Percentiles rank a stretch among this genome's conserved stretches.
These are phyloP conservation scores for Carterocephalus palaemon DNA, from an alignment of 2,888 invertebrate species.

Conservation along the genomic window DNA sequence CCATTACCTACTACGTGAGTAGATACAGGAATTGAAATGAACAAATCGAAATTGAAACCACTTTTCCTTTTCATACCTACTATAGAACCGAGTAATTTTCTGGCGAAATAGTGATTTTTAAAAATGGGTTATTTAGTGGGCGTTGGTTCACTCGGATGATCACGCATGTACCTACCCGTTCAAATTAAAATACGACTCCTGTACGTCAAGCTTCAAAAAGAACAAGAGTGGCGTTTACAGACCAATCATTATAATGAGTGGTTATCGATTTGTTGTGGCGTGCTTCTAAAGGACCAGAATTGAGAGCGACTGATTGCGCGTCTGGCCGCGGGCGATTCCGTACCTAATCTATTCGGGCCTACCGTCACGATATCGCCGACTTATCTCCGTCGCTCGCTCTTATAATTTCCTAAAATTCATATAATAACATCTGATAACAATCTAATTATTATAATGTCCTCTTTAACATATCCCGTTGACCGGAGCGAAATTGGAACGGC, in stretches of 20 bases:
- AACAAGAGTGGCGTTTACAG: constrained; percentile 67
- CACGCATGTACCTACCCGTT: constrained; percentile 30
- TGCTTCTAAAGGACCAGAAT: constrained; percentile 70
- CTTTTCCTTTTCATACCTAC: constrained; percentile 7
- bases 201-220: constrained; percentile 65
- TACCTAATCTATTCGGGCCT: constrained; percentile 60
- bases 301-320: constrained; percentile 66
- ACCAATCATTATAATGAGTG: constrained; percentile 76
- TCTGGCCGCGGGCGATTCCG: constrained; percentile 57
- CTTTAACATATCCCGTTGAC: constrained; percentile 74
- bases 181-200: constrained; percentile 66
- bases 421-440: constrained; percentile 77
- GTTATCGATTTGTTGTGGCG: constrained; percentile 74
- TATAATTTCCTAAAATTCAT: constrained; percentile 76
- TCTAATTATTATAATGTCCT: constrained; percentile 78
- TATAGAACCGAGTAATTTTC: constrained; percentile 27
- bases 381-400: constrained; percentile 67
- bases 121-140: constrained; percentile 27
- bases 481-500: constrained; percentile 61
- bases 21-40: too few species aligned
- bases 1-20: too few species aligned
- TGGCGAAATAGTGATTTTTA: constrained; percentile 27
- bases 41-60: too few species aligned
- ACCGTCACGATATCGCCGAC: constrained; percentile 73
- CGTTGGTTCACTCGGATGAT: constrained; percentile 29